A percentile compares a stretch with the other conserved stretches of the same genome.
Evolutionary conservation across 35 echinoderm and acorn worm genomes (phyloP).

Genomic region (Patiria miniata): DNA sequence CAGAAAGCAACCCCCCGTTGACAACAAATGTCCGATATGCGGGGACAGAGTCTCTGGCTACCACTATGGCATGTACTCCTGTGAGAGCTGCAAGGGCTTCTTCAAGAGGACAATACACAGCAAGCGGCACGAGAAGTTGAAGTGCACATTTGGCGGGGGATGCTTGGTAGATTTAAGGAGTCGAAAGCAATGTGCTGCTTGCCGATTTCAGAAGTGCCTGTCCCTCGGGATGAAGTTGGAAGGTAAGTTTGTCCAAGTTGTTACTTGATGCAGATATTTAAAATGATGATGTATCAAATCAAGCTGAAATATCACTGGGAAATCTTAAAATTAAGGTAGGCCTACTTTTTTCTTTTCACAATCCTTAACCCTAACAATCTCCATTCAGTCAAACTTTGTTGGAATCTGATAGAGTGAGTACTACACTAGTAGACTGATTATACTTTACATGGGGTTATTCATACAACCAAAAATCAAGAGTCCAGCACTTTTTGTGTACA

Average conservation of each 20-base stretch:
- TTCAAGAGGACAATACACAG: constrained; percentile 92
- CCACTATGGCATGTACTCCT: constrained; percentile 91
- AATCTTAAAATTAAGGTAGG: too few relatives aligned
- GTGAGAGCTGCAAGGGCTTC: constrained; percentile 96
- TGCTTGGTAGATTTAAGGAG: constrained; percentile 66
- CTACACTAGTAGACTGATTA: too few relatives aligned
- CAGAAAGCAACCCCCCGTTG: constrained; percentile 23
- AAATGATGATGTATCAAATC: too few relatives aligned
- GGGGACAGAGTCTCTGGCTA: constrained; percentile 80
- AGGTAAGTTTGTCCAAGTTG: constrained; percentile 57
- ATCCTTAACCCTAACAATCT: too few relatives aligned
- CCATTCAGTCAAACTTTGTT: too few relatives aligned
- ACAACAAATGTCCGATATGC: constrained; percentile 87
- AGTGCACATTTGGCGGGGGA: constrained; percentile 42
- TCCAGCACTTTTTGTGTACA: too few relatives aligned
- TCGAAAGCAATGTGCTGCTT: constrained; percentile 82
- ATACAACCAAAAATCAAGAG: too few relatives aligned
- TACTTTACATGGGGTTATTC: too few relatives aligned
- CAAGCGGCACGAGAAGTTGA: constrained; percentile 73
- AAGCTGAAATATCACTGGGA: too few relatives aligned
- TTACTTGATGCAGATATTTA: too few relatives aligned
- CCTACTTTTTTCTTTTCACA: too few relatives aligned
- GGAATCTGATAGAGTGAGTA: too few relatives aligned
- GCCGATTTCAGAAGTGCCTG: constrained; percentile 84
- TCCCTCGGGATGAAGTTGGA: constrained; percentile 82